Evolutionary conservation across 1,140 invertebrate genomes (phyloP).

Genomic region (Saccostrea glomerata): DNA sequence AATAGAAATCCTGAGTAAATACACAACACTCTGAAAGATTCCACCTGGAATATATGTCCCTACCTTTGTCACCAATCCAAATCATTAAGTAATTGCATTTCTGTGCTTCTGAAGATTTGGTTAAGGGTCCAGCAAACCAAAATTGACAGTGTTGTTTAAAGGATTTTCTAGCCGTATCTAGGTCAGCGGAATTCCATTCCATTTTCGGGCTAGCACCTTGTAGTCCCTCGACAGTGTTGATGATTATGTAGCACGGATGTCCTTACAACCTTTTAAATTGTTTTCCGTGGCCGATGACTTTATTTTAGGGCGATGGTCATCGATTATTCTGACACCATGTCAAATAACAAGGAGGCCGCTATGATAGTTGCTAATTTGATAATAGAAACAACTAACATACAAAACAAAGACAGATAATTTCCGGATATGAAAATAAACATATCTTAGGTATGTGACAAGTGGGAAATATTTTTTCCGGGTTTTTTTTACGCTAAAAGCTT

Average conservation of each 20-base stretch:
- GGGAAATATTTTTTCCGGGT: no score
- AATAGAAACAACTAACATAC: background rate
- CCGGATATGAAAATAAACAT: background rate
- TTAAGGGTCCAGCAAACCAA: constrained; percentile 28
- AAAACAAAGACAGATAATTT: background rate
- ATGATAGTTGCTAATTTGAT: background rate
- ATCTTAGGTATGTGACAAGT: background rate
- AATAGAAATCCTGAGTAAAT: background rate
- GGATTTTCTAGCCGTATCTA: constrained; percentile 1
- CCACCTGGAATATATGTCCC: constrained; percentile 36
- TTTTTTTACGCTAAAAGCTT: no score
- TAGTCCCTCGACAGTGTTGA: background rate
- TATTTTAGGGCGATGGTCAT: background rate
- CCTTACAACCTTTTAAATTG: background rate
- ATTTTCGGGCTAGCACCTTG: background rate
- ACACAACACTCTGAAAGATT: background rate
- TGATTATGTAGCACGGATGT: background rate
- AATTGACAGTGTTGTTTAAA: constrained; percentile 44
- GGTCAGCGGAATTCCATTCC: background rate
- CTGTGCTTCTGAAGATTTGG: background rate
- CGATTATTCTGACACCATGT: background rate
- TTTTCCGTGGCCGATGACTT: background rate
- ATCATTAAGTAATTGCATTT: constrained; percentile 44
- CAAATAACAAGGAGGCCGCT: background rate
- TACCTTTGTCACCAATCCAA: constrained; percentile 45